phyloP scores from a whole-genome alignment of 2,888 invertebrate species.

The Drosophila anomalata region DNA sequence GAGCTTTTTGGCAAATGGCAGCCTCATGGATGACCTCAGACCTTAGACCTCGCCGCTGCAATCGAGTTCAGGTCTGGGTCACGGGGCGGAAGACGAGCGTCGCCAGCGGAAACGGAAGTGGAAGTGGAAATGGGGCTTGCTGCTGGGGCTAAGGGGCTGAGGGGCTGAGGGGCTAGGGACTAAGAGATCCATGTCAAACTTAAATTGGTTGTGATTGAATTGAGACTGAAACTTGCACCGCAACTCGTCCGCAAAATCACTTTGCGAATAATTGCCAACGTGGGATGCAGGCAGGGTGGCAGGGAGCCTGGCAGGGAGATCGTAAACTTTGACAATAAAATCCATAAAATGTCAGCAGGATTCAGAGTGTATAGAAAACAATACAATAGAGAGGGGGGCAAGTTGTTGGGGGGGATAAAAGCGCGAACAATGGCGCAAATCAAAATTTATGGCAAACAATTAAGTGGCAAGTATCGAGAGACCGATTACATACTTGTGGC shows the following conservation, averaged over 20 bases:
- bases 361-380: constrained; percentile 15
- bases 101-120: constrained; percentile 34
- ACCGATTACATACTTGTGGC: constrained; percentile 38
- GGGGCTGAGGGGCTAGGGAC: not conserved
- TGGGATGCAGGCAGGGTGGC: constrained; percentile 5
- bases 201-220: constrained; percentile 56
- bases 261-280: constrained; percentile 31
- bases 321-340: constrained; percentile 48
- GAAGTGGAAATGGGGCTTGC: not conserved
- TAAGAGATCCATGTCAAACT: constrained; percentile 32
- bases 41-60: constrained; percentile 9
- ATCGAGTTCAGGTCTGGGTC: constrained; percentile 13
- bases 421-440: constrained; percentile 55
- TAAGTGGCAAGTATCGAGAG: constrained; percentile 53
- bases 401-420: not conserved
- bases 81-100: constrained; percentile 27
- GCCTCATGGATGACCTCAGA: constrained; percentile 30
- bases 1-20: constrained; percentile 55
- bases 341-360: constrained; percentile 45
- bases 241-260: constrained; percentile 7
- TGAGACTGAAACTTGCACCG: constrained; percentile 28
- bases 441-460: constrained; percentile 68
- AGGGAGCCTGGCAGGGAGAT: not conserved
- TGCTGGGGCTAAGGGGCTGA: not conserved
- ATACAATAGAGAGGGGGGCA: constrained; percentile 9